Base-by-base conservation (phyloP, 2,797 vertebrate species). In the Dromococcyx pavoninus region DNA sequence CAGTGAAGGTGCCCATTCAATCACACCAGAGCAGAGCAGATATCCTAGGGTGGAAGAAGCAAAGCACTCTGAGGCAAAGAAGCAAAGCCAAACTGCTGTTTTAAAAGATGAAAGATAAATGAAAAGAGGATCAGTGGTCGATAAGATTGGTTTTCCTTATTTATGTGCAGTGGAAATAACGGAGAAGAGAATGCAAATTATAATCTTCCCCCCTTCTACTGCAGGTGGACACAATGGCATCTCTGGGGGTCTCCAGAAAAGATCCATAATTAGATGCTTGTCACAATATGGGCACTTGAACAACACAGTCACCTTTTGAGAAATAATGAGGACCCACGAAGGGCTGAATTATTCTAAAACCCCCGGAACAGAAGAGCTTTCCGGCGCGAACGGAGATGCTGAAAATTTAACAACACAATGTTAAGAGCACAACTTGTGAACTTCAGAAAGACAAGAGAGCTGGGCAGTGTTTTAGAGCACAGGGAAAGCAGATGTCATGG, bases 181-280 rank as follows among this genome's bases (percentile, higher is more conserved):
- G 53, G 64, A 66, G 75, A 43, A 82, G 87, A 79, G 56, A 85
- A 96, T 73, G 81, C 81, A 96, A 87, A 96, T 96, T 13, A 62
- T 44, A n/a, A 74, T 78, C 80, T 84, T 71, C 69, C 30, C 61
- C 61, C 11, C 18, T 70, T 39, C 54, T 73, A 3, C 30, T 70
- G 85, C 66, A 43, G 78, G 5, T 58, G 78, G 88, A 65, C 77
- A 57, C 44, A 93, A 94, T 92, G 91, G 81, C 84, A 87, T 81
- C 95, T 78, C 80, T 39, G 70, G 91, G 73, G 58, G 78, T 54
- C 82, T 46, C 17, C 27, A 28, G 62, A 60, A 91, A 88, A 76
- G 84, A 61, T 66, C 71, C 13, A 0, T 92, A 75, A 96, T 79
- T 73, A 95, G 86, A 39, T 1, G 7, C 66, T 86, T 23, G 67